Conservation (phyloP, 2,113 vertebrate species). For the Plectropomus leopardus region DNA sequence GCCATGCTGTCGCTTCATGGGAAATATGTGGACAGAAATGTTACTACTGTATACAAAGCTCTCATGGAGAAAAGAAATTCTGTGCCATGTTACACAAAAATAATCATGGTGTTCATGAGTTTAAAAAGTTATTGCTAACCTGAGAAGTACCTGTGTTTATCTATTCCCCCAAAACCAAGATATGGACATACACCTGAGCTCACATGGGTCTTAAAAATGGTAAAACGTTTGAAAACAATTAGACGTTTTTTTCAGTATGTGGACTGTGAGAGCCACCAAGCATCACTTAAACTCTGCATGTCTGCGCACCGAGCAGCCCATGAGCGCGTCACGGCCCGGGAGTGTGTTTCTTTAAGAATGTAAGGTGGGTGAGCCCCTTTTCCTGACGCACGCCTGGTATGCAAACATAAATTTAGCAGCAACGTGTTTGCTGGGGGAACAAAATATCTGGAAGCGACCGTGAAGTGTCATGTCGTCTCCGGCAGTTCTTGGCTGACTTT, state of each 20-base stretch:
- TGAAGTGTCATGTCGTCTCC: constrained; percentile 74
- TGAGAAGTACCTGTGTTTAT: neutral
- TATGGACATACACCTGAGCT: neutral
- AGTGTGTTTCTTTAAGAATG: constrained; percentile 85
- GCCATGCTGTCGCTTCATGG: no score
- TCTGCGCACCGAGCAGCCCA: constrained; percentile 10
- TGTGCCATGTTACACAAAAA: neutral
- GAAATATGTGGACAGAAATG: no score
- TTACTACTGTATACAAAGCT: no score
- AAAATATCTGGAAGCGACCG: constrained; percentile 77
- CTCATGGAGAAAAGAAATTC: no score
- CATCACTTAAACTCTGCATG: constrained; percentile 29
- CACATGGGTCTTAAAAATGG: neutral
- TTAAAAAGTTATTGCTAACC: neutral
- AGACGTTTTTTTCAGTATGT: neutral
- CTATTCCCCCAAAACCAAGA: neutral
- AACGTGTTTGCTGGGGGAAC: constrained; percentile 81
- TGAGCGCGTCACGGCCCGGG: constrained; percentile 42
- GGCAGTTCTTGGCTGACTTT: constrained; percentile 58
- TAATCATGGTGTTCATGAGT: neutral
- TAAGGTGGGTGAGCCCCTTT: constrained; percentile 83
- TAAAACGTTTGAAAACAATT: neutral
- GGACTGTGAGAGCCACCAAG: neutral
- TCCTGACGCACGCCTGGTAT: constrained; percentile 81
- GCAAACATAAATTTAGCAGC: constrained; percentile 87